Percentiles rank a stretch among this genome's conserved stretches.
These are phyloP conservation scores for Struthidea cinerea DNA, from an alignment of 2,113 vertebrate species.

Conservation along the genomic window DNA sequence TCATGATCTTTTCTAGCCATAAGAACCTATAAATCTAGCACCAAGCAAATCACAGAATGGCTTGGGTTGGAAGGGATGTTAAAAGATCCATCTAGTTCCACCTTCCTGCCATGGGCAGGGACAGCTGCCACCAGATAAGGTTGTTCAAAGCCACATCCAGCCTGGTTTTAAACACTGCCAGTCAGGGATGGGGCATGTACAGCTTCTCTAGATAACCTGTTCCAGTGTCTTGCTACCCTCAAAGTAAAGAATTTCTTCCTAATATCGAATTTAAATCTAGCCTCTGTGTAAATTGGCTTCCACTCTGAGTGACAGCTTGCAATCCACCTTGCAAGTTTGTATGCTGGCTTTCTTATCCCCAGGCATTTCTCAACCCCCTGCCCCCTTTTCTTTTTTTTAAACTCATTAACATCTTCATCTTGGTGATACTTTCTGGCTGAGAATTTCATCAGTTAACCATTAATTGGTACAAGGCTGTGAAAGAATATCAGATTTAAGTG, in stretches of 20 bases:
- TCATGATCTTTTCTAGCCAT: neutral
- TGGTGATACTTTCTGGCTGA: neutral
- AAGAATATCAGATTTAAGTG: neutral
- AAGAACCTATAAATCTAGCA: neutral
- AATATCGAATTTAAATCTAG: neutral
- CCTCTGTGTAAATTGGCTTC: neutral
- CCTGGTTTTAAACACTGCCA: neutral
- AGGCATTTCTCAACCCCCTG: slow-evolving; percentile 10
- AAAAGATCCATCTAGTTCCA: neutral
- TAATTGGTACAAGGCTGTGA: neutral
- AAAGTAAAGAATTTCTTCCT: neutral
- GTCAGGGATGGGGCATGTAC: neutral
- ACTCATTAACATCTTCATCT: slow-evolving; percentile 40
- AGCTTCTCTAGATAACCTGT: neutral
- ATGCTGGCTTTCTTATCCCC: slow-evolving; percentile 18
- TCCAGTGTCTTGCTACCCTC: neutral
- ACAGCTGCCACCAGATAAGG: neutral
- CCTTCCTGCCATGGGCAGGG: neutral
- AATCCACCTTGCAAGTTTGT: slow-evolving; percentile 25
- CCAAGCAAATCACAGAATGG: neutral
- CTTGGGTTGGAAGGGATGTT: neutral
- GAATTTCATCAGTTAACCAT: slow-evolving; percentile 13
- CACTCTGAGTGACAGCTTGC: slow-evolving; percentile 11
- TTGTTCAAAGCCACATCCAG: neutral
- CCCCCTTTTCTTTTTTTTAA: slow-evolving; percentile 22